Percentiles rank a stretch among this genome's conserved stretches.
These are phyloP conservation scores for Pristionchus fissidentatus DNA, from an alignment of 2,888 invertebrate genomes.

Conservation along the genomic window DNA sequence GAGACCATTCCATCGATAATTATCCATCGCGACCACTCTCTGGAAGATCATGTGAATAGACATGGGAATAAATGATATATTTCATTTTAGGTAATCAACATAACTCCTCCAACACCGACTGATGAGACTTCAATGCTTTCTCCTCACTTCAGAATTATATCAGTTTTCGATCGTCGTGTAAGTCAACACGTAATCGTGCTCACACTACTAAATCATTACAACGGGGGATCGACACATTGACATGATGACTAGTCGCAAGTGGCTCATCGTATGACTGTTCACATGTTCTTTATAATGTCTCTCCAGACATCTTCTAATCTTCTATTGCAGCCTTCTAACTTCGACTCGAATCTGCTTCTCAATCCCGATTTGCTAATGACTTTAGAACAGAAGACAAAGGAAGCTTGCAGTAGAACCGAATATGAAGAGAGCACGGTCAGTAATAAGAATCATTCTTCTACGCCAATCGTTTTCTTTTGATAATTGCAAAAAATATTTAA, in stretches of 20 bases:
- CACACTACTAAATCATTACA: background rate
- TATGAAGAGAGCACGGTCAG: no score
- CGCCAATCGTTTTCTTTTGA: no score
- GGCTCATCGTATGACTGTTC: background rate
- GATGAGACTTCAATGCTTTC: background rate
- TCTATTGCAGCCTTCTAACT: background rate
- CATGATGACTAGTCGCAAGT: background rate
- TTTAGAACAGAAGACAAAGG: background rate
- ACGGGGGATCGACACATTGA: background rate
- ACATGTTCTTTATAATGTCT: background rate
- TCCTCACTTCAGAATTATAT: constrained; percentile 23
- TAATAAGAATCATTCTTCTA: no score
- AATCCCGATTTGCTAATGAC: background rate
- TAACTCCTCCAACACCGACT: background rate
- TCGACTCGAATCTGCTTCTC: constrained; percentile 18
- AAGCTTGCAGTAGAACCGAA: background rate
- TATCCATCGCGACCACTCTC: background rate
- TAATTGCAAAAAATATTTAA: no score
- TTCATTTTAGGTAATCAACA: background rate
- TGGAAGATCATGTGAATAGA: background rate
- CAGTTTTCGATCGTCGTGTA: constrained; percentile 4
- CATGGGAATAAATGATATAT: background rate
- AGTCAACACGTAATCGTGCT: background rate
- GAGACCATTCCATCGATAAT: background rate
- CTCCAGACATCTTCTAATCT: no score